Evolutionary conservation across 2,888 invertebrate genomes (phyloP), one percentile per base, ranked within the genome.

Genomic region (Tenthredo scrophulariae): DNA sequence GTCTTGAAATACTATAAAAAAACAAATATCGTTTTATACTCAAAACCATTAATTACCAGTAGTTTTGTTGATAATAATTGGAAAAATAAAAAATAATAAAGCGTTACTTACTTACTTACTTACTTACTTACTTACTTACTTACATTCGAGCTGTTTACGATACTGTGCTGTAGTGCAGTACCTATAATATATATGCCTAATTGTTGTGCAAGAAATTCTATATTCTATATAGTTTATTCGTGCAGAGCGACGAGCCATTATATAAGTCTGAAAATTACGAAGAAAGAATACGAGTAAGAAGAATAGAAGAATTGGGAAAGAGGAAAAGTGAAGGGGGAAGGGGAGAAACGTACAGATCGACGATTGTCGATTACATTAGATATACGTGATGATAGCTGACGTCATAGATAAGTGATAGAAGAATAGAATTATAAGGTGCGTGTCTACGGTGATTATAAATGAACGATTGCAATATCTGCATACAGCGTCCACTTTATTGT

Each of bases 171-270:
- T 26, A 13, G 62, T 62, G 62, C 26, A 54, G 54, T 54, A n/a
- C 54, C 6, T 50, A 50, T 18, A 13, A 22, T 7, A 58, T 22
- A 62, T n/a, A 54, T 7, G 18, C 6, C 6, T 58, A 58, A 58
- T 6, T 26, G 62, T 10, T 62, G 62, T 62, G 62, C 62, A 13
- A 26, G 26, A 62, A 62, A 62, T 62, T 62, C 18, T 13, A 62
- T 22, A 62, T 62, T 10, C 62, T 62, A 26, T 58, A 26, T 62
- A 62, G 62, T 62, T 62, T 62, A 40, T 72, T 72, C 70, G 70
- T 72, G 70, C 70, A 72, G 70, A 72, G 22, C 29, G 54, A 54
- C n/a, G 40, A 70, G 70, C 70, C 62, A 26, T 26, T 37, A 37
- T 22, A 46, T 46, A n/a, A 29, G 37, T n/a, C 40, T 33, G n/a